Evolutionary conservation across 2,113 vertebrate species (phyloP).

Genomic region (Herpetotheres cachinnans): DNA sequence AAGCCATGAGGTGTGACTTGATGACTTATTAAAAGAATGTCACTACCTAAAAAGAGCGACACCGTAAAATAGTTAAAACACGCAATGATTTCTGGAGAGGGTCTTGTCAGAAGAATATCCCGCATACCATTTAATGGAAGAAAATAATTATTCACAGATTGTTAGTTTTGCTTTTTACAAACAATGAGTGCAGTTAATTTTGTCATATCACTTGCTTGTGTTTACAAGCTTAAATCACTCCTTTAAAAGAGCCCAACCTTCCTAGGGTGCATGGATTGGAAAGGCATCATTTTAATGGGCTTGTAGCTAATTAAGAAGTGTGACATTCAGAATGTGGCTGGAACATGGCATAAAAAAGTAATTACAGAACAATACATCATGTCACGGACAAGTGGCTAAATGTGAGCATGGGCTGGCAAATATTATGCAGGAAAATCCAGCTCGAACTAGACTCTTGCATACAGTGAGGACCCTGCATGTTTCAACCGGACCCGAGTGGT

Average conservation of each 20-base stretch:
- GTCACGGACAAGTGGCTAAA: background rate
- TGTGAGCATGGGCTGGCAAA: background rate
- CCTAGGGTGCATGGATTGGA: background rate
- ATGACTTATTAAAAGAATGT: conserved; percentile 2
- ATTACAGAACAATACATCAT: conserved; percentile 33
- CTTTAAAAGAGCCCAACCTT: background rate
- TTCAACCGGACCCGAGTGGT: background rate
- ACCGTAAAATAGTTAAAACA: background rate
- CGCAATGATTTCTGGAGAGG: background rate
- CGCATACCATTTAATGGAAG: background rate
- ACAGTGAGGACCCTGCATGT: accelerated
- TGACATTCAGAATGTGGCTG: conserved; percentile 37
- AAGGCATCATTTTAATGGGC: conserved; percentile 28
- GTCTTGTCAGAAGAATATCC: background rate
- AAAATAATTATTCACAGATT: conserved; percentile 21
- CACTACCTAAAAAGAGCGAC: background rate
- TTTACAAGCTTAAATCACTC: conserved; percentile 21
- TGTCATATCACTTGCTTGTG: background rate
- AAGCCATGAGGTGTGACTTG: background rate
- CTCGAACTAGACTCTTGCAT: background rate
- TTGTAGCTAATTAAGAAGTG: conserved; percentile 56
- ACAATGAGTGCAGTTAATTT: background rate
- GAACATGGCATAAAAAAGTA: conserved; percentile 9
- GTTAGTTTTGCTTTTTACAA: background rate
- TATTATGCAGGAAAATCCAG: background rate